Base-by-base conservation (phyloP, 1,140 invertebrate species). In the Drosophila dunni region DNA sequence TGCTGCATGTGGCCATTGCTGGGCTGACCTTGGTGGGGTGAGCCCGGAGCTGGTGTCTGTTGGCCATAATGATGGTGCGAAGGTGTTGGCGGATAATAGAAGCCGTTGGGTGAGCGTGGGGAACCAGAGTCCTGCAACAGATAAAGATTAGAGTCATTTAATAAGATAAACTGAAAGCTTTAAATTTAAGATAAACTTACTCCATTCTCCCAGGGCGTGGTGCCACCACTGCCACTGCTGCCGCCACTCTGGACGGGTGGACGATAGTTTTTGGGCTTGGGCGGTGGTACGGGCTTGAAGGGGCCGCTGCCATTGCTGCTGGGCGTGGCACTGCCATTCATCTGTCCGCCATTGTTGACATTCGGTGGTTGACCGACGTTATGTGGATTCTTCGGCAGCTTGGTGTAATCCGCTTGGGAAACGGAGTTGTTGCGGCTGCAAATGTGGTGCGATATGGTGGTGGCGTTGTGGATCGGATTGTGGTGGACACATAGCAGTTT, bases 181-280 rank as follows among this genome's bases (percentile, higher is more conserved):
- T 11, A 3, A 10, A 8, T 57, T 48, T 42, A 7, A 44, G 8
- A 50, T 20, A 0, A 44, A 89, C 91, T 88, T 84, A 92, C 91
- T 40, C 86, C 90, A 85, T 92, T 92, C 45, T 92, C 91, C 91
- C 91, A 91, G 36, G 85, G 85, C 7, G 73, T 80, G 15, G 78
- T 77, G 44, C 79, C 79, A 9, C 81, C 85, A 54, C 84, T 91
- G 60, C 90, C 91, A 38, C 74, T 76, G 64, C 74, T 82, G 42
- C 79, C 76, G 34, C 79, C 75, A 46, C 90, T 89, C 53, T 91
- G 91, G 11, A 92, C 73, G 0, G 96, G 96, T 33, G 96, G 96
- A 13, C 96, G 95, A 89, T 97, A 97, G 92, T 97, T 97, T 90
- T 97, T 97, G 38, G 97, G 97, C 91, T 98, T 98, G 0, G 97